A percentile compares a stretch with the other conserved stretches of the same genome.
phyloP scores from a whole-genome alignment of 2,888 invertebrate species.

The Nycteola revayana region DNA sequence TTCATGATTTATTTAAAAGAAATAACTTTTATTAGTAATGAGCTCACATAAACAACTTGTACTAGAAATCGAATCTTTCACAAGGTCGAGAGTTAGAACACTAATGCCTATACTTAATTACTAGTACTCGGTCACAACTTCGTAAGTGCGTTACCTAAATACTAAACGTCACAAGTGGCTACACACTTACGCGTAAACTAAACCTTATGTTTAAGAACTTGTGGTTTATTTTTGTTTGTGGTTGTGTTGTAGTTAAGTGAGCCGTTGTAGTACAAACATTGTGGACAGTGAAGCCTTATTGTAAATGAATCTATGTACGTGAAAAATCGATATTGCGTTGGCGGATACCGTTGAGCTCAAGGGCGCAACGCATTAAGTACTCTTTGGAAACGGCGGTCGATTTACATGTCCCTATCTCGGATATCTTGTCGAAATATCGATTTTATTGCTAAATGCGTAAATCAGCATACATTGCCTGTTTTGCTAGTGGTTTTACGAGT shows the following conservation, averaged over 20 bases:
- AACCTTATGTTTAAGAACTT: conserved; percentile 17
- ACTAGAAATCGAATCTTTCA: conserved; percentile 47
- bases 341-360: conserved; percentile 62
- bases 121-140: conserved; percentile 44
- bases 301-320: conserved; percentile 68
- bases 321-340: conserved; percentile 74
- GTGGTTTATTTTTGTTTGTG: conserved; percentile 37
- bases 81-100: conserved; percentile 48
- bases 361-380: conserved; percentile 50
- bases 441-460: conserved; percentile 1
- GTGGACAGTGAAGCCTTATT: conserved; percentile 70
- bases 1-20: no score
- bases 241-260: conserved; percentile 33
- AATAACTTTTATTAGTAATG: background rate
- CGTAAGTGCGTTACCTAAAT: conserved; percentile 18
- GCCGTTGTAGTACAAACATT: conserved; percentile 33
- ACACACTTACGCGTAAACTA: conserved; percentile 9
- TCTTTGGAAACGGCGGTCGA: conserved; percentile 29
- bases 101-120: conserved; percentile 59
- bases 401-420: conserved; percentile 30
- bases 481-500: background rate
- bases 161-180: conserved; percentile 27
- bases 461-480: conserved; percentile 5
- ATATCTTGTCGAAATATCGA: background rate
- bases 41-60: conserved; percentile 13